These are phyloP conservation scores for Cavia porcellus DNA, from an alignment of 2,113 vertebrate genomes.

Conservation along the genomic window DNA sequence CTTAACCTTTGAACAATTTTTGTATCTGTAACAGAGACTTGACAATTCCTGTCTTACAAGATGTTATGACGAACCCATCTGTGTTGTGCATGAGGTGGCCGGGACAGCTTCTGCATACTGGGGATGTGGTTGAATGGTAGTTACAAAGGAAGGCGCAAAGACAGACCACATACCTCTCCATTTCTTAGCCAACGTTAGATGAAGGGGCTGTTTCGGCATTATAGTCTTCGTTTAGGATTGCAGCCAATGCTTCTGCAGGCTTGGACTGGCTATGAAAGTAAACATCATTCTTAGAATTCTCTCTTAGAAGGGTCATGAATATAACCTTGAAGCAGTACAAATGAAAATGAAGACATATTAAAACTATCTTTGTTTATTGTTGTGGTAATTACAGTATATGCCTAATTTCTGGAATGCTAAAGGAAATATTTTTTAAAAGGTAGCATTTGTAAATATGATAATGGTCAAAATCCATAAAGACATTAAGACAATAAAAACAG, in stretches of 20 bases:
- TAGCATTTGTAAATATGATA: not conserved
- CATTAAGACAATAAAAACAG: no score
- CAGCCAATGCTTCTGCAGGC: not conserved
- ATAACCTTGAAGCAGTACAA: not conserved
- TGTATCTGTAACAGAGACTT: not conserved
- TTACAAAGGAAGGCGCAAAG: not conserved
- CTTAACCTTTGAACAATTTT: not conserved
- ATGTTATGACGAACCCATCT: not conserved
- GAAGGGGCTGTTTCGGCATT: not conserved
- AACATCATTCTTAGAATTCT: not conserved
- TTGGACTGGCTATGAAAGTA: not conserved
- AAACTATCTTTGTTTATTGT: not conserved
- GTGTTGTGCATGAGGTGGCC: no score
- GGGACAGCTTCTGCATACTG: not conserved
- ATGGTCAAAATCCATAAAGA: not conserved
- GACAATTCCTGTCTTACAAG: not conserved
- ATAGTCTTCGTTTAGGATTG: not conserved
- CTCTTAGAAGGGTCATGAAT: constrained; percentile 17
- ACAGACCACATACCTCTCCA: not conserved
- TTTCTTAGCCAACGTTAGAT: not conserved
- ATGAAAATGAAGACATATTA: not conserved
- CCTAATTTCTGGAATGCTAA: not conserved
- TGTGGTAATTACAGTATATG: not conserved
- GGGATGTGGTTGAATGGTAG: not conserved
- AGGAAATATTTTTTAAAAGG: not conserved